Percentiles rank a stretch among this genome's conserved stretches.
Conservation (phyloP, 2,888 invertebrate species). For the Cataglyphis cursor region DNA sequence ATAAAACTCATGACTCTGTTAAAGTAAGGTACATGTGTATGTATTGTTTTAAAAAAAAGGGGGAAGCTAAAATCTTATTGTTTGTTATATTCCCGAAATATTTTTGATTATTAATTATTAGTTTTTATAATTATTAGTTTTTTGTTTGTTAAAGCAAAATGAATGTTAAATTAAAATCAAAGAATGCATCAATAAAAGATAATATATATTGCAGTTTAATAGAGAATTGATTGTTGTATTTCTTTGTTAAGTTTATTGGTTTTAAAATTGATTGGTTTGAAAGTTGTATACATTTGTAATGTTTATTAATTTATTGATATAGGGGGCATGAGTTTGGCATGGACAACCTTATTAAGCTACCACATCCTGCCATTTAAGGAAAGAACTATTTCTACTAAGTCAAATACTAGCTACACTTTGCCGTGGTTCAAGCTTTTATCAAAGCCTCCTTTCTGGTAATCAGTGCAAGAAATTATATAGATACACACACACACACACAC, state of each 20-base stretch:
- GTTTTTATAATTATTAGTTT: not conserved
- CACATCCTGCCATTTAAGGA: conserved; percentile 86
- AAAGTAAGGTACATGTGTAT: not conserved
- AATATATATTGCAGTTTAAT: not conserved
- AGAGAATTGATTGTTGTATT: conserved; percentile 19
- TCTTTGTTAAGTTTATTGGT: conserved; percentile 27
- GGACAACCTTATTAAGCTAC: conserved; percentile 89
- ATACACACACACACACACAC: no score
- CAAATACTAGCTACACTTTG: conserved; percentile 82
- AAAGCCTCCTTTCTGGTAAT: conserved; percentile 89
- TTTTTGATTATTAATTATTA: no score
- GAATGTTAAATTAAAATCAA: conserved; percentile 2
- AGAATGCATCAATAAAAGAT: conserved; percentile 1
- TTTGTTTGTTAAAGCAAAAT: not conserved
- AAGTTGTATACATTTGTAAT: conserved; percentile 27
- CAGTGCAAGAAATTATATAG: conserved; percentile 62
- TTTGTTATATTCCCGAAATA: not conserved
- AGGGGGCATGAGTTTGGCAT: conserved; percentile 88
- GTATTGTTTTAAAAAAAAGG: not conserved
- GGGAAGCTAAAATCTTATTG: not conserved
- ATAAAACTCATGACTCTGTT: not conserved
- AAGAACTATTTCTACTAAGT: conserved; percentile 72
- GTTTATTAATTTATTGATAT: conserved; percentile 58
- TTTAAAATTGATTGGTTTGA: not conserved
- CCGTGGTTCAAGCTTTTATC: conserved; percentile 89